Base-by-base conservation (phyloP, 1,140 invertebrate genomes). In the Hylaeus anthracinus region DNA sequence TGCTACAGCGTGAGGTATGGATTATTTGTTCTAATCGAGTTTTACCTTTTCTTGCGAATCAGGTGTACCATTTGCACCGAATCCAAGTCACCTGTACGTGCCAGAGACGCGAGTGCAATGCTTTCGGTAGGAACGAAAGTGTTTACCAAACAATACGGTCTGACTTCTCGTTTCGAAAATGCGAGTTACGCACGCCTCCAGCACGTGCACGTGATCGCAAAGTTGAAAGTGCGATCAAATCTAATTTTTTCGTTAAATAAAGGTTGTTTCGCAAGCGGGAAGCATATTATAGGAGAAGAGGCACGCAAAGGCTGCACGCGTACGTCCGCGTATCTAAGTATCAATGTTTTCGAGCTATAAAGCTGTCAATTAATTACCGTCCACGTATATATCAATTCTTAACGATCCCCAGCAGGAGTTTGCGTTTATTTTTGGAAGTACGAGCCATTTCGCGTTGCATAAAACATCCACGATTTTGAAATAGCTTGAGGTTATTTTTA, bases 181-280 rank as follows among this genome's bases (percentile, higher is more conserved):
- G 56, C 58, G 51, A 76, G 51, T 82, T 79, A 61, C 48, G 26
- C 61, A 56, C 56, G 58, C 37, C n/a, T 60, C 15, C 4, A 10
- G 10, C 39, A 4, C 10, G 45, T 74, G 70, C 73, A 5, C 26
- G 37, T 12, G 71, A 72, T 4, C 55, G 48, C 51, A 5, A 53
- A 76, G 51, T 72, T 26, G 72, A 84, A 71, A 84, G 67, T 39
- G 66, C 72, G 82, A 76, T 85, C 63, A 63, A 81, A 69, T 84
- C 63, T 45, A 66, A 58, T 72, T 70, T 66, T 48, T 66, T 48
- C 60, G 55, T 71, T 56, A 67, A 73, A 60, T 53, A 26, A 67
- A 58, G 15, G 10, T 8, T 14, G 12, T 70, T 65, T 67, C 55
- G 51, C 39, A 74, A 51, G 64, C 37, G 1, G 39, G 0, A 71